Evolutionary conservation across 2,113 vertebrate genomes (phyloP), one percentile per base, ranked within the genome.

Genomic region (Arothron firmamentum): DNA sequence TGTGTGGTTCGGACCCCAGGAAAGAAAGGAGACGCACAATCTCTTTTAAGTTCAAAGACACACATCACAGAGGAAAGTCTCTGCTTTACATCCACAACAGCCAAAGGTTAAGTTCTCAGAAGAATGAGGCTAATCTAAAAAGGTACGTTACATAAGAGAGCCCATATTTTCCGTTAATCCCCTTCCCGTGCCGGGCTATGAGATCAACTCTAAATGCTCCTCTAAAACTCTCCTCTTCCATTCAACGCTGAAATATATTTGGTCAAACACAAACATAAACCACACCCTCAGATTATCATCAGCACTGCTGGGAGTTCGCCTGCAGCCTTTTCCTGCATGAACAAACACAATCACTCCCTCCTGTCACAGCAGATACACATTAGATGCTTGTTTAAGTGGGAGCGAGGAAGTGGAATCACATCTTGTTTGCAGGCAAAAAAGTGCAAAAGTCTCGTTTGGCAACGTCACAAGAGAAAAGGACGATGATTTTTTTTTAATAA

Each of bases 51-150:
- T 38, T 38, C 34, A 38, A 38, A 38, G 34, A 38, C 21, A 23
- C 21, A 3, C 21, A 23, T 23, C 21, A 23, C 2, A 28, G 25
- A 28, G 25, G 25, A 28, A 7, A 5, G 6, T 28, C 25, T 28
- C 25, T 28, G 5, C 25, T 7, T 28, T 7, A 28, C 25, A 7
- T 38, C 9, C 34, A 38, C 34, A 38, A 38, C 45, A 17, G 15
- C n/a, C 45, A 47, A 47, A 48, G 67, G 63, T 70, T 73, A 53
- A 38, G 11, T 73, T 80, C 63, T 68, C 70, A 34, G 53, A 46
- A 59, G 56, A 73, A 53, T 59, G 11, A 65, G 56, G 48, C 72
- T 78, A 65, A 83, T 79, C 65, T 82, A 60, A 79, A 82, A 65
- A 0, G 25, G 59, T 67, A 75, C 71, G 75, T 82, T 84, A 80